Evolutionary conservation across 2,113 vertebrate species (phyloP), one percentile per base, ranked within the genome.

Genomic region (mouse (Mus musculus)): DNA sequence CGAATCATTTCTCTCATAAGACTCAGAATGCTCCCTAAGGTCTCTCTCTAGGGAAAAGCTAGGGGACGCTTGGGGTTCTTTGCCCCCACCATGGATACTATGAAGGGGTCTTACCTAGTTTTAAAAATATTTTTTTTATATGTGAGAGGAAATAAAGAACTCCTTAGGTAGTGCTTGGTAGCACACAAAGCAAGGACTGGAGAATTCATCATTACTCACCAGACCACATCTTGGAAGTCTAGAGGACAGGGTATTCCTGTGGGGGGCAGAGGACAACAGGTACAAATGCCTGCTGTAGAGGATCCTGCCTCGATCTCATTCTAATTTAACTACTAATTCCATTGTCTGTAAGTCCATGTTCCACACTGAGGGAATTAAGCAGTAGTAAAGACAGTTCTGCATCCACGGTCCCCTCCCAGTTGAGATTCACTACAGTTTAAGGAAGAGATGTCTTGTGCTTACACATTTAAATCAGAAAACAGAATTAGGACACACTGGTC

Each of bases 101-200:
- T 7, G 63, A 90, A 33, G 30, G 42, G 2, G 9, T 88, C 49
- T 77, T 33, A 61, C 28, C 28, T 69, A 63, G 24, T 26, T 63
- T 63, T 63, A 26, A 63, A 26, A 63, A 26, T 26, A 17, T 42
- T 81, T 24, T 24, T 82, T 92, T 92, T 46, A 75, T 87, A 85
- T 61, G 59, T 36, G 36, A 78, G 33, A 89, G 30, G 26, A 92
- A 91, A 81, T 90, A 73, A 80, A 93, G 72, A 96, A 77, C 81
- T 24, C 10, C 7, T 46, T 22, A 36, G 16, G 54, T 84, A 63
- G 52, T 72, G 75, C 87, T 94, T 67, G 93, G 87, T n/a, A 77
- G 76, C 19, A 80, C 16, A 49, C 4, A 61, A 39, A 42, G 17
- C 8, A 19, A 90, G 81, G 88, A 49, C 30, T n/a, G 30, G 78